Conservation (phyloP, 2,888 invertebrate genomes). For the Drosophila parthenogenetica region DNA sequence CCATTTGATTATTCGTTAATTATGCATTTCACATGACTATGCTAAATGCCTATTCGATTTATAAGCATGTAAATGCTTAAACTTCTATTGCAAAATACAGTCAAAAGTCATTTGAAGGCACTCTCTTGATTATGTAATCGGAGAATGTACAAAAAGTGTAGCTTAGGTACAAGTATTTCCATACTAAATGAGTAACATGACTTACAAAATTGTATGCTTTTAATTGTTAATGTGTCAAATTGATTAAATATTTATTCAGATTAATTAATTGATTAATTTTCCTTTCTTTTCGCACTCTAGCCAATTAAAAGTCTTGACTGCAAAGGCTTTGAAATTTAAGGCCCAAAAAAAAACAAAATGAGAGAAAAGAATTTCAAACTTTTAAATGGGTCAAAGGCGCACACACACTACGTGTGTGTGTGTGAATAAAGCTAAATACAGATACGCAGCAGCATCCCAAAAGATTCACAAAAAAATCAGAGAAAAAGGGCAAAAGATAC, state of each 20-base stretch:
- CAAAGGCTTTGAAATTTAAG: conserved; percentile 14
- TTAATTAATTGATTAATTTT: conserved; percentile 18
- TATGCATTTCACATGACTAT: conserved; percentile 34
- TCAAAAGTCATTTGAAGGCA: neutral
- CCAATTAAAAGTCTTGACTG: conserved; percentile 2
- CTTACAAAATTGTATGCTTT: neutral
- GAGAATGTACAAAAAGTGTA: too few species aligned
- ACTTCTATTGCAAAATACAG: neutral
- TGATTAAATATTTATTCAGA: conserved; percentile 12
- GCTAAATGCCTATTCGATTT: conserved; percentile 36
- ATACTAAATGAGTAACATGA: too few species aligned
- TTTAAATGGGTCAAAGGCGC: conserved; percentile 51
- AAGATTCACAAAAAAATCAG: conserved; percentile 18
- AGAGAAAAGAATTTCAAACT: conserved; percentile 7
- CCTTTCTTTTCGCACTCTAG: neutral
- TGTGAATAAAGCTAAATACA: conserved; percentile 26
- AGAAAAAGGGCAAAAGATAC: neutral
- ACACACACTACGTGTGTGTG: conserved; percentile 5
- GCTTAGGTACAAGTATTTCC: too few species aligned
- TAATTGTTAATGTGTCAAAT: conserved; percentile 2
- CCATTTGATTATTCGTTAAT: conserved; percentile 38
- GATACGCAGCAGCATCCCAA: conserved; percentile 53
- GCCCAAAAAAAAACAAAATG: neutral
- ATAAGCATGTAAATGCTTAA: conserved; percentile 27
- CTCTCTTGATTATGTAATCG: neutral